These are phyloP conservation scores for Vandiemenella viatica DNA, from an alignment of 2,888 invertebrate species.

Conservation along the genomic window DNA sequence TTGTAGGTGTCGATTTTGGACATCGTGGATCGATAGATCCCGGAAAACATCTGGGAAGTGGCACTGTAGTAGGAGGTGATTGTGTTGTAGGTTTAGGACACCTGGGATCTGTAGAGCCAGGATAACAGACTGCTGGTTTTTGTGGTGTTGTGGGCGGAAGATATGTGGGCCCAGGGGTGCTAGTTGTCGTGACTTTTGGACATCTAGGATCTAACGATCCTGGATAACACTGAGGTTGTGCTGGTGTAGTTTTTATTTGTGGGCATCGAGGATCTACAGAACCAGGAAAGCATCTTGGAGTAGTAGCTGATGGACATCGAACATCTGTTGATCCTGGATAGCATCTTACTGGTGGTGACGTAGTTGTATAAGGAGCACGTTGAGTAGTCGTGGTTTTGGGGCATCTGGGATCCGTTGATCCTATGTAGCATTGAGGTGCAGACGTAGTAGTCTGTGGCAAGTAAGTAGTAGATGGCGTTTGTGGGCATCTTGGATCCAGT, in stretches of 20 bases:
- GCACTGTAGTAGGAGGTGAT: slow-evolving; percentile 10
- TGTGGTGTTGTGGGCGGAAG: slow-evolving; percentile 5
- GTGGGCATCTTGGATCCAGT: slow-evolving; percentile 12
- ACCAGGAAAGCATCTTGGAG: slow-evolving; percentile 25
- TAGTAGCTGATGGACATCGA: slow-evolving; percentile 19
- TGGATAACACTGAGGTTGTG: slow-evolving; percentile 16
- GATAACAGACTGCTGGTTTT: slow-evolving; percentile 22
- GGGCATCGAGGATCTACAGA: slow-evolving; percentile 18
- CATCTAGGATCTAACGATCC: slow-evolving; percentile 16
- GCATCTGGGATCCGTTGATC: slow-evolving; percentile 13
- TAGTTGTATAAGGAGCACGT: slow-evolving; percentile 20
- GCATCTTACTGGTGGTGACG: slow-evolving; percentile 6
- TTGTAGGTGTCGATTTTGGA: slow-evolving; percentile 14
- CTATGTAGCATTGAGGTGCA: slow-evolving; percentile 12
- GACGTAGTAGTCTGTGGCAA: slow-evolving; percentile 11
- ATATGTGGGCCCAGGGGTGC: slow-evolving; percentile 1
- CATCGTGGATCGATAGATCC: slow-evolving; percentile 22
- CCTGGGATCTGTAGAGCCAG: slow-evolving; percentile 20
- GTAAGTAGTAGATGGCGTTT: too few relatives aligned
- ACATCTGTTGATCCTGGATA: slow-evolving; percentile 21
- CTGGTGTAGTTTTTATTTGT: slow-evolving; percentile 8
- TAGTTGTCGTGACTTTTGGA: slow-evolving; percentile 1
- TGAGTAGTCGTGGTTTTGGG: slow-evolving; percentile 19
- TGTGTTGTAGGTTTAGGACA: slow-evolving; percentile 15
- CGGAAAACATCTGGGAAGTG: slow-evolving; percentile 20